These are phyloP conservation scores for Chlorodrepanis virens DNA, from an alignment of 2,113 vertebrate species.

Conservation along the genomic window DNA sequence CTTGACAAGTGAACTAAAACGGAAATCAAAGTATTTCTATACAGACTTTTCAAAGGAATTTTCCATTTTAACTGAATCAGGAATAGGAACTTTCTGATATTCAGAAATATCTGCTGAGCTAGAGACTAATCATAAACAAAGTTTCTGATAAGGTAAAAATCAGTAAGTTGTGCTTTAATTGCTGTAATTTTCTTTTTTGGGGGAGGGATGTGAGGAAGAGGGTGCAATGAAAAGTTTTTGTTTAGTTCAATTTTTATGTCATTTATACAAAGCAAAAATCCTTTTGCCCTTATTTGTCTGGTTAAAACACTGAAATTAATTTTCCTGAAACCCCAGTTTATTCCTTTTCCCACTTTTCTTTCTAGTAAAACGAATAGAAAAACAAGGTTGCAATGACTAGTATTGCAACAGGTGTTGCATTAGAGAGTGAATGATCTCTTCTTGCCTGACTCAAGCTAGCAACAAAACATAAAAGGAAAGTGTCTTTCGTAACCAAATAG, in stretches of 20 bases:
- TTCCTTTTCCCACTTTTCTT: not conserved
- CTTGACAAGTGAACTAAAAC: conserved; percentile 57
- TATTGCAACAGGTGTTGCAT: not conserved
- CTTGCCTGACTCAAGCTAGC: not conserved
- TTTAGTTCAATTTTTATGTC: not conserved
- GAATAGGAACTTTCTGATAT: not conserved
- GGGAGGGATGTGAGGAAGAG: accelerated
- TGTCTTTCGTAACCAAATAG: not conserved
- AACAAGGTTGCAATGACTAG: not conserved
- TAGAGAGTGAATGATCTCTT: not conserved
- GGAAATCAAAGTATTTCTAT: conserved; percentile 42
- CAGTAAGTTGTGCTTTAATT: not conserved
- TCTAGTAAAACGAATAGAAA: not conserved
- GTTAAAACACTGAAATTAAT: not conserved
- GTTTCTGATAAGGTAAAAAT: not conserved
- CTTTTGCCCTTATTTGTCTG: not conserved
- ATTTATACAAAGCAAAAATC: not conserved
- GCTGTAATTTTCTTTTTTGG: not conserved
- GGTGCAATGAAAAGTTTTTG: accelerated
- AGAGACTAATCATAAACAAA: not conserved
- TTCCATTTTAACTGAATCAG: not conserved
- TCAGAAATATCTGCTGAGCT: not conserved
- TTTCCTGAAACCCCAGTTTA: not conserved
- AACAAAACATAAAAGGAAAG: not conserved
- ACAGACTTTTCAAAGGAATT: conserved; percentile 15